Evolutionary conservation across 1,140 invertebrate species (phyloP).

Genomic region (Helicoverpa armigera): DNA sequence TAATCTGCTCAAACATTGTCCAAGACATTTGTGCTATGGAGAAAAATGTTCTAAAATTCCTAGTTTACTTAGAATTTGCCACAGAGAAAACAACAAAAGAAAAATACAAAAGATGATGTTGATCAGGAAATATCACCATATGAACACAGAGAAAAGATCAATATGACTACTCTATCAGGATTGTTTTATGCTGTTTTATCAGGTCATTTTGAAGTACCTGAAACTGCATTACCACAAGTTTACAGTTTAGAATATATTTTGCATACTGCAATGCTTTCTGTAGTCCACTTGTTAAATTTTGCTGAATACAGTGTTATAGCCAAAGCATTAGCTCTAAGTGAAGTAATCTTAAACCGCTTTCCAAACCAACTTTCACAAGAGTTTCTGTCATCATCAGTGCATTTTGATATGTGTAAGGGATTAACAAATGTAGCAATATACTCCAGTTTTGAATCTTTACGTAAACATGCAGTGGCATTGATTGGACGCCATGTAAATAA

Average conservation of each 20-base stretch:
- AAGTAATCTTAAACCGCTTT: conserved; percentile 85
- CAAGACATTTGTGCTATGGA: conserved; percentile 81
- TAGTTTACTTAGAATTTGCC: conserved; percentile 85
- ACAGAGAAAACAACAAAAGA: conserved; percentile 69
- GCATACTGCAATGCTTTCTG: conserved; percentile 87
- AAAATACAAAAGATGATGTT: conserved; percentile 66
- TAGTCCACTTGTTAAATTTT: conserved; percentile 87
- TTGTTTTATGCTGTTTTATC: conserved; percentile 88
- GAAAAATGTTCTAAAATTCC: conserved; percentile 87
- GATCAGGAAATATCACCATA: conserved; percentile 78
- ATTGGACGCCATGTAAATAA: conserved; percentile 88
- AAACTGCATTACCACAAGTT: conserved; percentile 88
- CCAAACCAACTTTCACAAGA: conserved; percentile 79
- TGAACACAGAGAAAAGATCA: conserved; percentile 72
- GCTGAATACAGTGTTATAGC: conserved; percentile 87
- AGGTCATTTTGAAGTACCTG: conserved; percentile 84
- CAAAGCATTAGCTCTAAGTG: conserved; percentile 89
- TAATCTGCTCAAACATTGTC: conserved; percentile 81
- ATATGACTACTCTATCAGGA: conserved; percentile 74
- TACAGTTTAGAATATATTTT: conserved; percentile 89
- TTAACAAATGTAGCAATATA: conserved; percentile 90
- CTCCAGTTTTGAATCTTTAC: conserved; percentile 86
- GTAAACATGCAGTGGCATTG: conserved; percentile 88
- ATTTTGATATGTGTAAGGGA: conserved; percentile 88
- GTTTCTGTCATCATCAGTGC: conserved; percentile 87